A percentile compares a stretch with the other conserved stretches of the same genome.
These are phyloP conservation scores for Eulithis prunata DNA, from an alignment of 2,888 invertebrate species.

Conservation along the genomic window DNA sequence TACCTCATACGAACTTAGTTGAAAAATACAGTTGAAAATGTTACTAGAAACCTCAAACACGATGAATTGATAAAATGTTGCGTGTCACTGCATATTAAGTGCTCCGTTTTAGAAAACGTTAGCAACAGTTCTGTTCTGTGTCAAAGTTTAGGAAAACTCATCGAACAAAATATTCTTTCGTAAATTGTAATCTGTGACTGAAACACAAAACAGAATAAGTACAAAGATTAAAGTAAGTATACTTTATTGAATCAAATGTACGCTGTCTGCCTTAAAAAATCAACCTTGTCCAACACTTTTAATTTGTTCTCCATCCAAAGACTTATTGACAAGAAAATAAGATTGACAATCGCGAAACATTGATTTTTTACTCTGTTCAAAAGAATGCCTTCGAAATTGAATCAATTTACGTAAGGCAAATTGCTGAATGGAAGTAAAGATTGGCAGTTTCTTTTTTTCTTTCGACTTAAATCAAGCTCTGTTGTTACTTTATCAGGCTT, in stretches of 20 bases:
- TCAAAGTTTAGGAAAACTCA: neutral
- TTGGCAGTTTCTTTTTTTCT: slow-evolving; percentile 60
- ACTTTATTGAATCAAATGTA: slow-evolving; percentile 1
- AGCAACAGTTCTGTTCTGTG: too few species aligned
- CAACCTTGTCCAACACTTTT: slow-evolving; percentile 6
- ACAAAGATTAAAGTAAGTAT: slow-evolving; percentile 1
- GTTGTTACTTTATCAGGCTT: slow-evolving; percentile 7
- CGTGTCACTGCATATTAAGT: too few species aligned
- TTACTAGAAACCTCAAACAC: too few species aligned
- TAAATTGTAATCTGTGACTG: slow-evolving; percentile 16
- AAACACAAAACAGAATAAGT: slow-evolving; percentile 12
- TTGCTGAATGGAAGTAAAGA: slow-evolving; percentile 50
- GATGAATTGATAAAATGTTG: too few species aligned
- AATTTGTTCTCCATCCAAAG: neutral
- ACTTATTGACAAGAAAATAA: slow-evolving; percentile 37
- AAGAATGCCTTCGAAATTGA: slow-evolving; percentile 56
- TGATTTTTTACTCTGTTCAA: slow-evolving; percentile 21
- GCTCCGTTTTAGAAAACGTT: too few species aligned
- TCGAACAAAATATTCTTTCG: slow-evolving; percentile 3
- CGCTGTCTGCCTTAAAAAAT: slow-evolving; percentile 7
- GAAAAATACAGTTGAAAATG: too few species aligned
- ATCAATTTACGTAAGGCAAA: slow-evolving; percentile 66
- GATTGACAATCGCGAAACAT: slow-evolving; percentile 38
- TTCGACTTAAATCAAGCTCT: slow-evolving; percentile 59
- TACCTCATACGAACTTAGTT: too few species aligned